Conservation (phyloP, 2,113 vertebrate genomes). For the Meles meles region DNA sequence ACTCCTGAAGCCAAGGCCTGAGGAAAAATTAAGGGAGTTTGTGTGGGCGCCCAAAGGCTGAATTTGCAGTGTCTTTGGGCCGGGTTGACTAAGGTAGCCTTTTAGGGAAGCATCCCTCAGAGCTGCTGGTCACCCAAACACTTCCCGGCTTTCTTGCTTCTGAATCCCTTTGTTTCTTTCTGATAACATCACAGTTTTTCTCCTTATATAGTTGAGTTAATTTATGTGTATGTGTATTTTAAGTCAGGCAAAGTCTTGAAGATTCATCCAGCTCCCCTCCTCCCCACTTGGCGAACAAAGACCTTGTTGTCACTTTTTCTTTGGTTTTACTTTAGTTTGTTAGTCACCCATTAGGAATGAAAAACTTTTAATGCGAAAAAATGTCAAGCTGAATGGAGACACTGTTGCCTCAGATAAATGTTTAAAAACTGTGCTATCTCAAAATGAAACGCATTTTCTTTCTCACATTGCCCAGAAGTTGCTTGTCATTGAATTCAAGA, state of each 20-base stretch:
- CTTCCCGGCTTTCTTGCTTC: not conserved
- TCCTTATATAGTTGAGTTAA: not conserved
- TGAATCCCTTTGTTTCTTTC: not conserved
- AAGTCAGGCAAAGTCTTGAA: not conserved
- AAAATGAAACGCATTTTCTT: not conserved
- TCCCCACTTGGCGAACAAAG: not conserved
- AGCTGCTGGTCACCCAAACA: not conserved
- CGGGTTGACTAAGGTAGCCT: not conserved
- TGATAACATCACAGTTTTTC: not conserved
- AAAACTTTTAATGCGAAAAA: not conserved
- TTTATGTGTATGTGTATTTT: not conserved
- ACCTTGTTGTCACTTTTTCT: not conserved
- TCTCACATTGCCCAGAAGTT: not conserved
- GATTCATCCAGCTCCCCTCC: not conserved
- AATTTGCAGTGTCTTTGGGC: not conserved
- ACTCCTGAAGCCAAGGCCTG: not conserved
- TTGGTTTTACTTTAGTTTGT: slow-evolving; percentile 23
- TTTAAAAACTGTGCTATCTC: not conserved
- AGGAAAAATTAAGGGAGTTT: not conserved
- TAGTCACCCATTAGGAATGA: not conserved
- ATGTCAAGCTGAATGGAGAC: slow-evolving; percentile 22
- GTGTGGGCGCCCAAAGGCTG: not conserved
- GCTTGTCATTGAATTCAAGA: not conserved
- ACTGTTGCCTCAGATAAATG: not conserved
- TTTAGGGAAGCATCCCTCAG: not conserved